Base-by-base conservation (phyloP, 2,797 vertebrate genomes). In the Tympanoctomys barrerae region DNA sequence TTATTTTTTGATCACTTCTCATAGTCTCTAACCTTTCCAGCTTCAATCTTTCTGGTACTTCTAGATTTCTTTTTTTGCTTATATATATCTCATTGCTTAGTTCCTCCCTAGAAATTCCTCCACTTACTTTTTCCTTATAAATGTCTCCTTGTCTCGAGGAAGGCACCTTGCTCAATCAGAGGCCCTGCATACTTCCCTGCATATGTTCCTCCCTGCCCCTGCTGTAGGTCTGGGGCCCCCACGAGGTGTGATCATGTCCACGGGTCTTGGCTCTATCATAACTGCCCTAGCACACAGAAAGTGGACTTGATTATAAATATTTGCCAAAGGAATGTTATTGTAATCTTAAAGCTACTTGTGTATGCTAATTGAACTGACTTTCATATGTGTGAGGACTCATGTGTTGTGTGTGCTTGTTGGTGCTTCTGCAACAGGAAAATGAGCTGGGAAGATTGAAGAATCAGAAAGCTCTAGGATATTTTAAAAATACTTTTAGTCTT, bases 191-290 rank as follows among this genome's bases (percentile, higher is more conserved):
- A 16, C 8, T 19, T 24, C n/a, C 54, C 22, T 13, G 2, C 0
- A 57, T 13, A 7, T 24, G 8, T 0, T 54, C 39, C 22, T 86
- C 22, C 9, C 59, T 61, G 8, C 39, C 24, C 94, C 68, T 66
- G 42, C 19, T 10, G 0, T 2, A 84, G 36, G 52, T 46, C 19
- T 16, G 5, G 31, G 26, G 49, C 22, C 62, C 77, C 66, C 31
- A 3, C 33, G 14, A 71, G 49, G 13, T 2, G 0, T 11, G 52
- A 9, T 49, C 7, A 6, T 0, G 5, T 7, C 7, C 12, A 12
- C 36, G 13, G 7, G 61, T 52, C 31, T 24, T 19, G 61, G 14
- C 57, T 68, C 19, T 31, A 16, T 31, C 7, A 2, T 26, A 24
- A 36, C 13, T 70, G 5, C 46, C 28, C 66, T 33, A 73, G 52